These are phyloP conservation scores for Choreutis nemorana DNA, from an alignment of 2,888 invertebrate genomes.

Conservation along the genomic window DNA sequence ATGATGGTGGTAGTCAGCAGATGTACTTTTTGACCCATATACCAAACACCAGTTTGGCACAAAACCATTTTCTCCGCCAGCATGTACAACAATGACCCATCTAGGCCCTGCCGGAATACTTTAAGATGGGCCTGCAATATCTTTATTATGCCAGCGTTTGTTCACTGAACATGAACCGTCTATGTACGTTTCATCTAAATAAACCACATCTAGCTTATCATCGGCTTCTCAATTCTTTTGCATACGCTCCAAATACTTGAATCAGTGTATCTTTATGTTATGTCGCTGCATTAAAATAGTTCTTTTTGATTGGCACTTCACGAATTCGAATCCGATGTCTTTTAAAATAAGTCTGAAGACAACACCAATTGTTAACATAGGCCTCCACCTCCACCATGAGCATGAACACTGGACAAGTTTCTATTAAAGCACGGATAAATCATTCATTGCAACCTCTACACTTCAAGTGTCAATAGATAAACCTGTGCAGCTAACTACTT, in stretches of 20 bases:
- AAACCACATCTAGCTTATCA: slow-evolving; percentile 9
- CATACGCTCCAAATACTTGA: slow-evolving; percentile 7
- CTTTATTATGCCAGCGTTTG: slow-evolving; percentile 6
- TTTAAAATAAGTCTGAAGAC: slow-evolving; percentile 8
- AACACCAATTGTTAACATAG: no score
- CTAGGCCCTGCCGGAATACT: no score
- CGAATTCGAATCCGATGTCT: slow-evolving; percentile 9
- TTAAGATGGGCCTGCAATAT: no score
- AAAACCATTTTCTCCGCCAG: slow-evolving; percentile 4
- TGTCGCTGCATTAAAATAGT: slow-evolving; percentile 10
- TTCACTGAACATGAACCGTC: slow-evolving; percentile 7
- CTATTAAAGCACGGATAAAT: no score
- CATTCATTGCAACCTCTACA: no score
- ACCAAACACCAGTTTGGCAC: slow-evolving; percentile 4
- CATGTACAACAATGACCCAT: no score
- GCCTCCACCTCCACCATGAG: no score
- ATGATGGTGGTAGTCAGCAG: no score
- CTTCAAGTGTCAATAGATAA: no score
- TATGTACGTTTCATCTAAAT: slow-evolving; percentile 10
- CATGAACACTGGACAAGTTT: no score
- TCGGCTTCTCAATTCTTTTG: no score
- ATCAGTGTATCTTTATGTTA: slow-evolving; percentile 9
- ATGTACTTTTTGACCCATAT: slow-evolving; percentile 4
- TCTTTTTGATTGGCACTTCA: slow-evolving; percentile 9
- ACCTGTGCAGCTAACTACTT: no score